These are phyloP conservation scores for Baccha elongata DNA, from an alignment of 2,888 invertebrate genomes.

Conservation along the genomic window DNA sequence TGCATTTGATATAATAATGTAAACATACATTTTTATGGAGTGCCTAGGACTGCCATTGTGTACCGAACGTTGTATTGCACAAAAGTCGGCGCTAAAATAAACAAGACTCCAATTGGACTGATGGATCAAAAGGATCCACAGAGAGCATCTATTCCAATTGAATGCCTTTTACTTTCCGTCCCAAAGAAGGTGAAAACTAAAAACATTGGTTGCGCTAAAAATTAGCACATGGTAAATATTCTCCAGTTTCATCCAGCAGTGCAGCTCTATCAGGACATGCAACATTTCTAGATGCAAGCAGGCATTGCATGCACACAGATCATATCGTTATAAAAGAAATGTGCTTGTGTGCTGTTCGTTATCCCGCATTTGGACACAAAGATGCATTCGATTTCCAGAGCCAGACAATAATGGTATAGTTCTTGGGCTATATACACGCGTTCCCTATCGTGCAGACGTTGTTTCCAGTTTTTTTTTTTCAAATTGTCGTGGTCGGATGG, in stretches of 20 bases:
- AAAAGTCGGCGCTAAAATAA: slow-evolving; percentile 65
- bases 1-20: slow-evolving; percentile 33
- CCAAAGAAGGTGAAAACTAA: slow-evolving; percentile 62
- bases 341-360: slow-evolving; percentile 34
- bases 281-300: slow-evolving; percentile 46
- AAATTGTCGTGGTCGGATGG: slow-evolving; percentile 45
- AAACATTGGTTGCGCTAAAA: slow-evolving; percentile 58
- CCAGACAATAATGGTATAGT: slow-evolving; percentile 50
- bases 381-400: slow-evolving; percentile 27
- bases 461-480: slow-evolving; percentile 8
- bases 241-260: neutral
- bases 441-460: slow-evolving; percentile 2
- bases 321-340: slow-evolving; percentile 37
- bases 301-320: slow-evolving; percentile 53
- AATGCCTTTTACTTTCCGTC: slow-evolving; percentile 68
- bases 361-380: slow-evolving; percentile 35
- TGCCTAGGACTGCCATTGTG: slow-evolving; percentile 15
- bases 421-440: slow-evolving; percentile 14
- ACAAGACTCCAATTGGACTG: slow-evolving; percentile 30
- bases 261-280: slow-evolving; percentile 26
- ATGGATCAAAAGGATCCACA: slow-evolving; percentile 55
- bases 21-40: slow-evolving; percentile 39
- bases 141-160: slow-evolving; percentile 5
- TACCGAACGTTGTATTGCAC: neutral
- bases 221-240: slow-evolving; percentile 65